Base-by-base conservation (phyloP, 2,888 invertebrate species). In the Protophormia terraenovae region DNA sequence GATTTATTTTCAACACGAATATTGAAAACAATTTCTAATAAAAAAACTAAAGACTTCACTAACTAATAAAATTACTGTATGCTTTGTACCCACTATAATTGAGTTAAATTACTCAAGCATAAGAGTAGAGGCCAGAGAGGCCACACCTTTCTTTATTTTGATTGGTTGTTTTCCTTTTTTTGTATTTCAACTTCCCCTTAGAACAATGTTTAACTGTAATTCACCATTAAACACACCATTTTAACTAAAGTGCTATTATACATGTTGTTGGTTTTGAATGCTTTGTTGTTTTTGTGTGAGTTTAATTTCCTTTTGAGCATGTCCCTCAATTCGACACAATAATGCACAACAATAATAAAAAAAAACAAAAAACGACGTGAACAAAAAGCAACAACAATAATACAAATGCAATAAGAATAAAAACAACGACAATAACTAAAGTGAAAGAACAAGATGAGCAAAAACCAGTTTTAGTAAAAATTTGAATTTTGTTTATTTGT, bases 101-200 rank as follows among this genome's bases (percentile, higher is more conserved):
- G 29, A 66, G 47, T 58, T 66, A 19, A 47, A 73, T 47, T 50
- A n/a, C 35, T 27, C 19, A 38, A 45, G 27, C 19, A 50, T 3
- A 55, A 10, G 32, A 8, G 41, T 7, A 35, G n/a, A 22, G 22
- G 41, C 0, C 10, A 64, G 66, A 38, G 45, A 87, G 41, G 90
- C 88, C 90, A 90, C 92, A 89, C 91, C 92, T 89, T 89, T 84
- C 84, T 27, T 55, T 12, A 8, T 71, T 78, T 38, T 84, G 88
- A 92, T 92, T 92, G 91, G 92, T 75, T 76, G 88, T 29, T 38
- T n/a, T n/a, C n/a, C n/a, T n/a, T n/a, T 35, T 78, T 66, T 89
- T 90, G 90, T 89, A 89, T 75, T 75, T 27, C 41, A 27, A 64
- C 16, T 84, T 82, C 85, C 64, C 82, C 82, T 79, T 41, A 35